Evolutionary conservation across 1,140 invertebrate genomes (phyloP).

Genomic region (Myzus persicae): DNA sequence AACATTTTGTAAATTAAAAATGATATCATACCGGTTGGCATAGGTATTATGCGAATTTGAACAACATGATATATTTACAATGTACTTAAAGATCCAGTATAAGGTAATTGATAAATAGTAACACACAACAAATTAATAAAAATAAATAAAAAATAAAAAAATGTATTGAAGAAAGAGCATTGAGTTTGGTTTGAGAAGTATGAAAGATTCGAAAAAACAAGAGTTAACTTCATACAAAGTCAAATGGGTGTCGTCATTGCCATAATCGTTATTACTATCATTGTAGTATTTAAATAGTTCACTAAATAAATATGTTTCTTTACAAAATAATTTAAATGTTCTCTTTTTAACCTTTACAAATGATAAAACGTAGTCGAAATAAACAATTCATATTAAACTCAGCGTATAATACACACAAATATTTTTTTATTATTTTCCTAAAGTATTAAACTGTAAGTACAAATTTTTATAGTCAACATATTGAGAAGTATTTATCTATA

Average conservation of each 20-base stretch:
- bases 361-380: neutral
- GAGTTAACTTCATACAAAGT: neutral
- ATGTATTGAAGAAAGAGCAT: neutral
- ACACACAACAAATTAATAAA: neutral
- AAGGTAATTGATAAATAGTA: neutral
- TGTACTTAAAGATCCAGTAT: neutral
- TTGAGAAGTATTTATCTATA: neutral
- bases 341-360: neutral
- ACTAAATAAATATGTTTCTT: neutral
- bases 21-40: neutral
- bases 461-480: neutral
- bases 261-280: neutral
- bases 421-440: neutral
- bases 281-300: neutral
- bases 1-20: conserved; percentile 29
- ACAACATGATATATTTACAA: conserved; percentile 32
- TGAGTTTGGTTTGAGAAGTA: conserved; percentile 29
- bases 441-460: neutral
- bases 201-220: conserved; percentile 31
- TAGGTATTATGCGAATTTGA: neutral
- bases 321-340: neutral
- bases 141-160: neutral
- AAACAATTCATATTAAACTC: neutral
- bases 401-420: neutral
- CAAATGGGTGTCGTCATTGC: neutral